Evolutionary conservation across 2,797 vertebrate genomes (phyloP), one percentile per base, ranked within the genome.

Genomic region (Karalla daura): DNA sequence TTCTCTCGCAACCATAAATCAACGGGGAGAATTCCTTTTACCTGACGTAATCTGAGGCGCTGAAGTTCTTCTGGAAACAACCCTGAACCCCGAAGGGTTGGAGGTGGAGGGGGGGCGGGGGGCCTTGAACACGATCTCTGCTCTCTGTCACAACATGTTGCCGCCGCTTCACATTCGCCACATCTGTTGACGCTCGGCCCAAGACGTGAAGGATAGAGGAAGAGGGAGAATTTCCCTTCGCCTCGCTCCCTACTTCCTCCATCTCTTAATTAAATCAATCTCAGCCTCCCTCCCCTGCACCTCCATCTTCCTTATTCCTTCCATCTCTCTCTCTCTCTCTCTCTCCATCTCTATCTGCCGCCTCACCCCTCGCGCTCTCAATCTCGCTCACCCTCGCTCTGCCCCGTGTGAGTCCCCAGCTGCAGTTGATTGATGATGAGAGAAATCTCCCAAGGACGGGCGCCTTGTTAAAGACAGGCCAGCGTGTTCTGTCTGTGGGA

Each of bases 401-500:
- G 76, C 67, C 75, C 85, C 41, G 46, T 39, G 75, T 45, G 69
- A 70, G 78, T 82, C 54, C 49, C 81, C 41, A 50, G 68, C 83
- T 65, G 43, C 76, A 18, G 71, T 59, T 91, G 88, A 89, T 89
- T 86, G 86, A 88, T 91, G 88, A 90, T 67, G 86, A 89, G 79
- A 69, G 74, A 72, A 77, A 81, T 78, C 84, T 90, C 78, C 79
- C 90, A 90, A 90, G 86, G 88, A 90, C 86, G 70, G 86, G 39
- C 50, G 71, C 70, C 82, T 80, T 87, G 86, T 87, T 87, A 85
- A 83, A 89, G 85, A 83, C 81, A 52, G 77, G 62, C 79, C 76
- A 61, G 71, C 50, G 60, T 70, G 70, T 80, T 74, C 70, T 58
- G 63, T 80, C 62, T 17, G 63, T 67, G 77, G 74, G 70, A 44